A percentile compares a stretch with the other conserved stretches of the same genome.
Conservation (phyloP, 2,797 vertebrate species). For the Gadopsis marmoratus region DNA sequence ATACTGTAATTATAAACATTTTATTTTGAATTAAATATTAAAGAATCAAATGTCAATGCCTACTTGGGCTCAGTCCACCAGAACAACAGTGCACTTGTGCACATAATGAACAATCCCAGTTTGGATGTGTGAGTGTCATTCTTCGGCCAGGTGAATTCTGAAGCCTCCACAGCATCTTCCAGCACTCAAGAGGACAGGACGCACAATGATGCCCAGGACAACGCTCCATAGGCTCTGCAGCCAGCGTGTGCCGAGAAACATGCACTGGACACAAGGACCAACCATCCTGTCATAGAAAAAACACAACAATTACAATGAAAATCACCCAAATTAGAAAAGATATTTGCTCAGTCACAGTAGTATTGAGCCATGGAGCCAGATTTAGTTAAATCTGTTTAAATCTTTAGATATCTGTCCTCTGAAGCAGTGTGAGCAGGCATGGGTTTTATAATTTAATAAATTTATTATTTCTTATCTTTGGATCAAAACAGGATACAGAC, state of each 20-base stretch:
- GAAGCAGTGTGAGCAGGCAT: not conserved
- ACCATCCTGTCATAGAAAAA: conserved; percentile 77
- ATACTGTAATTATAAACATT: conserved; percentile 2
- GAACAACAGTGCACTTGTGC: conserved; percentile 12
- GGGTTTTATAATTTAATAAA: not conserved
- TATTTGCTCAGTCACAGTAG: not conserved
- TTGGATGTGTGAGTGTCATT: conserved; percentile 67
- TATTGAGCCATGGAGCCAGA: not conserved
- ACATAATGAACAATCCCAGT: conserved; percentile 11
- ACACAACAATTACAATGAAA: conserved; percentile 10
- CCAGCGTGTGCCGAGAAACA: conserved; percentile 77
- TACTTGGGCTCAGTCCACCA: conserved; percentile 9
- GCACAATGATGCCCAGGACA: conserved; percentile 73
- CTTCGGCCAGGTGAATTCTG: conserved; percentile 76
- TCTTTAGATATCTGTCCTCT: not conserved
- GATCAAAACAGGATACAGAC: not conserved
- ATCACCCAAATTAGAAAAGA: not conserved
- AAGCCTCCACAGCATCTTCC: conserved; percentile 80
- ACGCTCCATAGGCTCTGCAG: conserved; percentile 82
- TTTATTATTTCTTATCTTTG: not conserved
- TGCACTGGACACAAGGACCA: conserved; percentile 77
- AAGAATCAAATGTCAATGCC: not conserved
- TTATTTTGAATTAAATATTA: conserved; percentile 6
- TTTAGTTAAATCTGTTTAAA: not conserved
- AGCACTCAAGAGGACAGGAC: conserved; percentile 77